phyloP scores from a whole-genome alignment of 2,888 invertebrate species.

The Lampropteryx suffumata region DNA sequence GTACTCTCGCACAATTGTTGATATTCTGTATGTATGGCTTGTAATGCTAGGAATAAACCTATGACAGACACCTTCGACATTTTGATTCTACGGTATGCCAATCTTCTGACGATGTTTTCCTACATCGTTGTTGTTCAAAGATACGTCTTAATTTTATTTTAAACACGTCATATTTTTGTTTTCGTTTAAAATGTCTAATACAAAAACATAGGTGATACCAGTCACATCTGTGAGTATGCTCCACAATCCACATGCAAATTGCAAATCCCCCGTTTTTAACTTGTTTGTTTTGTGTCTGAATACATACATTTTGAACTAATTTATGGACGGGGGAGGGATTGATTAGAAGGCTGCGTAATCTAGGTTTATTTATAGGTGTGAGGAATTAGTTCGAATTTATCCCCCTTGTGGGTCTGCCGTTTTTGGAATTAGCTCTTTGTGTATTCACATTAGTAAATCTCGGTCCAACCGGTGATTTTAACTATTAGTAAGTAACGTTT shows the following conservation, averaged over 20 bases:
- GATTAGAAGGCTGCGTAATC: conserved; percentile 37
- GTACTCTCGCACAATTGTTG: too few relatives aligned
- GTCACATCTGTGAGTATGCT: conserved; percentile 64
- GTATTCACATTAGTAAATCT: neutral
- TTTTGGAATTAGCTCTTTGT: conserved; percentile 9
- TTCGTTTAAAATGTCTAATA: neutral
- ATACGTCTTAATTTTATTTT: too few relatives aligned
- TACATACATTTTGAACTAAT: conserved; percentile 43
- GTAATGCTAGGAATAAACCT: too few relatives aligned
- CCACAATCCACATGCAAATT: conserved; percentile 74
- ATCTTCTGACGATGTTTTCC: too few relatives aligned
- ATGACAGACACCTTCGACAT: too few relatives aligned
- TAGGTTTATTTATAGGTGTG: conserved; percentile 34
- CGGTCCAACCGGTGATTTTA: too few relatives aligned
- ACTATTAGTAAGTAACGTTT: too few relatives aligned
- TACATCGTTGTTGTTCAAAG: too few relatives aligned
- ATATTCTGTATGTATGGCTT: too few relatives aligned
- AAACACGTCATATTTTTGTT: too few relatives aligned
- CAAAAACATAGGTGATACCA: conserved; percentile 40
- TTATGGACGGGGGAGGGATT: conserved; percentile 41
- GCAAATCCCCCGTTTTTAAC: conserved; percentile 69
- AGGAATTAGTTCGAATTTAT: conserved; percentile 6
- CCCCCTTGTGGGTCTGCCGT: neutral
- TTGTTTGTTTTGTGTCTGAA: conserved; percentile 72
- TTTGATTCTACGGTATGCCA: too few relatives aligned